Conservation (phyloP, 2,113 vertebrate genomes). For the Menidia beryllina region DNA sequence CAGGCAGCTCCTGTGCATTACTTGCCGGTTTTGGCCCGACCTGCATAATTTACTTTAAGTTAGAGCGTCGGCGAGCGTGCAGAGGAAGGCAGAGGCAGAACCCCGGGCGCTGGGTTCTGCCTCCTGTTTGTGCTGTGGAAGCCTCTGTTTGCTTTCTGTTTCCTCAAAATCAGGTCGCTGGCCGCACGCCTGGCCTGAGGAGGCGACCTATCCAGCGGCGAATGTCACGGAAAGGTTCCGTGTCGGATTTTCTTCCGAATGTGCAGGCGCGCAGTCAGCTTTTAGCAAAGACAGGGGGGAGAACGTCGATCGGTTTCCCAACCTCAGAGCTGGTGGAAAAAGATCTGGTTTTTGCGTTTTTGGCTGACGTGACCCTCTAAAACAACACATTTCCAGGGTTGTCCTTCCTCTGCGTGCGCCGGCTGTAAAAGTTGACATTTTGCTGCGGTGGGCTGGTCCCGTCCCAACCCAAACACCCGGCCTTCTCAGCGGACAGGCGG, state of each 20-base stretch:
- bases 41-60: neutral
- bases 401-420: neutral
- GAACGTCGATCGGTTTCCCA: neutral
- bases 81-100: slow-evolving; percentile 17
- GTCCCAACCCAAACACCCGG: neutral
- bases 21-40: neutral
- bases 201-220: neutral
- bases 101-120: slow-evolving; percentile 4
- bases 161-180: neutral
- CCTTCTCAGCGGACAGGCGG: slow-evolving; percentile 14
- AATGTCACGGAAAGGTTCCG: neutral
- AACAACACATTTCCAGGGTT: neutral
- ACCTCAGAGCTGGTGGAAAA: neutral
- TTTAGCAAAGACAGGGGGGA: too few relatives aligned
- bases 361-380: neutral
- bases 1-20: too few relatives aligned
- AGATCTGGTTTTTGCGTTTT: neutral
- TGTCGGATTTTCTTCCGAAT: too few relatives aligned
- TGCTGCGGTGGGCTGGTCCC: neutral
- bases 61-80: slow-evolving; percentile 29
- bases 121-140: neutral
- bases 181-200: neutral
- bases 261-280: too few relatives aligned
- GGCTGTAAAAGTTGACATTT: neutral
- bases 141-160: neutral